Percentiles rank a stretch among this genome's conserved stretches.
Evolutionary conservation across 2,888 invertebrate species (phyloP).

Genomic region (Trachelus tabidus): DNA sequence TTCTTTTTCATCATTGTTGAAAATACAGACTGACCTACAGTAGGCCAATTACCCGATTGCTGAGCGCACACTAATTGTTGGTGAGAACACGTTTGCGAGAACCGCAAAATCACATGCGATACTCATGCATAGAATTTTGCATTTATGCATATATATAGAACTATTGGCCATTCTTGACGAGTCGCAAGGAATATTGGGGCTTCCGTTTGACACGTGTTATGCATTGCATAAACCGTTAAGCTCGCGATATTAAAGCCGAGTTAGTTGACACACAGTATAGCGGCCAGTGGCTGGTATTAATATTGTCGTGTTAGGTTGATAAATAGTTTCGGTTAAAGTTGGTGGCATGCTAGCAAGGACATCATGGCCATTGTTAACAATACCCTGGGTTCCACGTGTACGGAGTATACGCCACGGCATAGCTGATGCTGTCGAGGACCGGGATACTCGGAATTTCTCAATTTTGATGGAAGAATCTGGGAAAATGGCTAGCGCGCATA

Average conservation of each 20-base stretch:
- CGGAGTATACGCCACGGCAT: slow-evolving; percentile 14
- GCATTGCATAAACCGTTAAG: neutral
- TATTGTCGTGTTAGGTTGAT: slow-evolving; percentile 44
- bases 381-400: slow-evolving; percentile 27
- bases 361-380: slow-evolving; percentile 42
- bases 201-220: neutral
- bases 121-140: neutral
- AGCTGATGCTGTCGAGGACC: slow-evolving; percentile 1
- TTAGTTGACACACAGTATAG: slow-evolving; percentile 14
- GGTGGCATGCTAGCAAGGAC: slow-evolving; percentile 33
- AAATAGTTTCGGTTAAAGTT: slow-evolving; percentile 48
- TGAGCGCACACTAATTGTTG: neutral
- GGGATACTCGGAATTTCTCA: slow-evolving; percentile 8
- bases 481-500: neutral
- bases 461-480: neutral
- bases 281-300: slow-evolving; percentile 35
- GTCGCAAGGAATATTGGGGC: neutral
- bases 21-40: neutral
- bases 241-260: slow-evolving; percentile 16
- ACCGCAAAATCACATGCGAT: neutral
- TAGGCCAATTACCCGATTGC: neutral
- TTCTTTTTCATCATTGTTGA: neutral
- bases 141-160: neutral
- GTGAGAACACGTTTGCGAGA: neutral
- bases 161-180: neutral